Base-by-base conservation (phyloP, 2,888 invertebrate species). In the Temnothorax rugatulus region DNA sequence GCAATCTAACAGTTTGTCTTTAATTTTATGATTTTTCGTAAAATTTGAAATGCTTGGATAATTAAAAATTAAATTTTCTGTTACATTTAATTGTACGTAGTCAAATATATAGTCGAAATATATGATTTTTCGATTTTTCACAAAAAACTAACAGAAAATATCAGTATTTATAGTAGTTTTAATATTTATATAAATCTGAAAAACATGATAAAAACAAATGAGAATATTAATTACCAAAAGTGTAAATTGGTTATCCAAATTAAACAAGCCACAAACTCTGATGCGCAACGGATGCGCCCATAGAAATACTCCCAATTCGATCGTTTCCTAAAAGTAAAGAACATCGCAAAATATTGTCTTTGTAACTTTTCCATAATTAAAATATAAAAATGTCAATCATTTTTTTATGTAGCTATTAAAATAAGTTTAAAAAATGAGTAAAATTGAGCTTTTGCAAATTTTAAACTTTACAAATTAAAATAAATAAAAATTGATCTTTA, bases 311-410 rank as follows among this genome's bases (percentile, higher is more conserved):
- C 63, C 75, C 47, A 76, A n/a, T 4, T 76, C 75, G 21, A 63
- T 76, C 1, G 21, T 47, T 63, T 64, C 75, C 75, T 76, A 52
- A 50, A 76, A 47, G 25, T 25, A n/a, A 74, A 38, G 18, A 41
- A 41, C 0, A 15, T 54, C 2, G 5, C 9, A 38, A 73, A 18
- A 73, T 34, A 4, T 9, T 63, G 15, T 63, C 4, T n/a, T 63
- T 13, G 18, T 29, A 29, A 61, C 2, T 34, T 29, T 61, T 34
- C 18, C 4, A n/a, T 52, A 34, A 34, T 34, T 34, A 34, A 34
- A 34, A 34, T 34, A 7, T 34, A 34, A 34, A 34, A 34, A 34
- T 34, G 34, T 34, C 7, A 34, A 34, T 34, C 0, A 34, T 34
- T 34, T 34, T n/a, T 34, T 34, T 34, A 34, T 7, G 7, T 34